Conservation (phyloP, 2,888 invertebrate genomes). For the Idaea aversata region DNA sequence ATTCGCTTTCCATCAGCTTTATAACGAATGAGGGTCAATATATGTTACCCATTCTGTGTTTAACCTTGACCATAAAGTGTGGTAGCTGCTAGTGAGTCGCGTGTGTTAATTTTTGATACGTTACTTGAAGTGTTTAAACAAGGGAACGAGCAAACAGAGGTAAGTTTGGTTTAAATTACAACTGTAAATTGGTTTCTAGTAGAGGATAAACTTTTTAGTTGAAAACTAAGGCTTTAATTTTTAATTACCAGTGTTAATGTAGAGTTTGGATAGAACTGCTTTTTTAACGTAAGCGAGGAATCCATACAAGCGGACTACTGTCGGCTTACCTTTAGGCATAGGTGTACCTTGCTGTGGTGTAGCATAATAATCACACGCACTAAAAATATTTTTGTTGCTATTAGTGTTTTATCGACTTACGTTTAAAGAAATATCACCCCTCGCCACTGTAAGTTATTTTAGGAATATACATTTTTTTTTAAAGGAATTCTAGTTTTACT, state of each 20-base stretch:
- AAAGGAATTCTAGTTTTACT: no score
- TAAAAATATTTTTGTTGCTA: no score
- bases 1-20: conserved; percentile 60
- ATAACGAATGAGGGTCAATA: conserved; percentile 55
- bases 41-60: conserved; percentile 44
- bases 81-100: conserved; percentile 17
- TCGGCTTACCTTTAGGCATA: no score
- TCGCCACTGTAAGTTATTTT: no score
- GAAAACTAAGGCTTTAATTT: background rate
- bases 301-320: no score
- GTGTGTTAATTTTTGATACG: conserved; percentile 17
- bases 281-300: no score
- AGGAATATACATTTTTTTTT: no score
- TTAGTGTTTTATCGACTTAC: no score
- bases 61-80: conserved; percentile 48
- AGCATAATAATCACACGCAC: no score
- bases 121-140: conserved; percentile 17
- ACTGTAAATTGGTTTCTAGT: background rate
- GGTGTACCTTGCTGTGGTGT: no score
- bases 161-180: conserved; percentile 32
- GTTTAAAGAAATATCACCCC: no score
- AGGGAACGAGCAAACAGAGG: conserved; percentile 23
- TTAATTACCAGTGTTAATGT: background rate
- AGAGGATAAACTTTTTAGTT: background rate
- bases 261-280: background rate